These are phyloP conservation scores for Laticauda laticaudata DNA, from an alignment of 2,113 vertebrate genomes.

Conservation along the genomic window DNA sequence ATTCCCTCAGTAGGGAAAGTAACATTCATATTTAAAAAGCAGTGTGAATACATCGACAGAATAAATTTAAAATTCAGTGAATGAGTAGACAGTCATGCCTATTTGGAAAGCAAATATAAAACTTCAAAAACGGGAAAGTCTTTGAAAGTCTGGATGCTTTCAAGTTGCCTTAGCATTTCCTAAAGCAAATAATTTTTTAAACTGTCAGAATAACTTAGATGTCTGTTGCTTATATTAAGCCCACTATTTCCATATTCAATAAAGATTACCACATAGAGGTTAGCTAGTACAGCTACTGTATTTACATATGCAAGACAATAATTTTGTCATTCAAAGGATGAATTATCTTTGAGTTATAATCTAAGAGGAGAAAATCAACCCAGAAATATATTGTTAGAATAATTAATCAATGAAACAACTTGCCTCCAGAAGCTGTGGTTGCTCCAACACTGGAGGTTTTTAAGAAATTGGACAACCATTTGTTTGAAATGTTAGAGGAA, in stretches of 20 bases:
- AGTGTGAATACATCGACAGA: background rate
- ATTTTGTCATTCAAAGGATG: background rate
- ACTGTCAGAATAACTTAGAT: background rate
- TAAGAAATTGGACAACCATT: background rate
- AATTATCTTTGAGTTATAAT: background rate
- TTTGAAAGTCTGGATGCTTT: background rate
- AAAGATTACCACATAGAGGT: background rate
- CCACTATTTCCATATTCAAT: background rate
- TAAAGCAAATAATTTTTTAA: background rate
- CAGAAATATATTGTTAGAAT: background rate
- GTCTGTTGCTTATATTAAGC: background rate
- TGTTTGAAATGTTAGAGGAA: background rate
- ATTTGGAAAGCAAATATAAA: conserved; percentile 22
- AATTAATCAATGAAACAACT: background rate
- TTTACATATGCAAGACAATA: background rate
- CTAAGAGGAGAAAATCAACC: background rate
- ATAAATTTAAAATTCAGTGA: conserved; percentile 12
- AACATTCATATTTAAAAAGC: background rate
- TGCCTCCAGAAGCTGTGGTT: background rate
- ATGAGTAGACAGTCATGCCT: background rate
- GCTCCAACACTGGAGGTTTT: background rate
- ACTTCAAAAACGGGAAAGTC: background rate
- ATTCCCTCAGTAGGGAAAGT: background rate
- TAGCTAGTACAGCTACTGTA: background rate
- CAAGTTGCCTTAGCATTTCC: background rate